Evolutionary conservation across 2,797 vertebrate species (phyloP).

Genomic region (Ctenopoma kingsleyae): DNA sequence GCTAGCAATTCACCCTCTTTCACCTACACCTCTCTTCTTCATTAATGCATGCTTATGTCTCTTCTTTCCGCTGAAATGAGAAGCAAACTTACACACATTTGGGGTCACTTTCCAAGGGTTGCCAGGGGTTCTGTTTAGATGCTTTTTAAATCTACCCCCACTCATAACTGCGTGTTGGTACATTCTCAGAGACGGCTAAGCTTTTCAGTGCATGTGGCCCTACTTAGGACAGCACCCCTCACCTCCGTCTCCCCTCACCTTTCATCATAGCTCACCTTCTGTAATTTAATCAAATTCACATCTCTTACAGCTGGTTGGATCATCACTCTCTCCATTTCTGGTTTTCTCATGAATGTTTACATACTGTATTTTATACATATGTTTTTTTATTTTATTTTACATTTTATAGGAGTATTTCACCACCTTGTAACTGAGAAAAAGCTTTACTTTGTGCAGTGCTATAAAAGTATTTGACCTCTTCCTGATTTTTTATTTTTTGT

Average conservation of each 20-base stretch:
- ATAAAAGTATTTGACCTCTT: no score
- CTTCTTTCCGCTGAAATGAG: conserved; percentile 64
- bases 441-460: no score
- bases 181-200: conserved; percentile 50
- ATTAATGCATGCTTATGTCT: conserved; percentile 43
- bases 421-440: neutral
- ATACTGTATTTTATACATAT: no score
- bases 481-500: no score
- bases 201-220: conserved; percentile 38
- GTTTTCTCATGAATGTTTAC: conserved; percentile 32
- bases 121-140: conserved; percentile 65
- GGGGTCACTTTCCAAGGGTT: conserved; percentile 47
- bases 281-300: conserved; percentile 49
- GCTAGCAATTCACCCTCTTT: conserved; percentile 15
- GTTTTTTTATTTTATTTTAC: neutral
- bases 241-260: conserved; percentile 26
- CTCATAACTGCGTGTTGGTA: conserved; percentile 13
- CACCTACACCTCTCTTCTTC: conserved; percentile 26
- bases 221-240: conserved; percentile 21
- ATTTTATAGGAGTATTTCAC: no score
- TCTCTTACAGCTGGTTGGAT: conserved; percentile 35
- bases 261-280: conserved; percentile 44
- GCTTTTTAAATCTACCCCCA: conserved; percentile 46
- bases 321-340: conserved; percentile 34
- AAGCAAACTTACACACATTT: conserved; percentile 40